These are phyloP conservation scores for Lasioglossum calceatum DNA, from an alignment of 2,888 invertebrate species.

Conservation along the genomic window DNA sequence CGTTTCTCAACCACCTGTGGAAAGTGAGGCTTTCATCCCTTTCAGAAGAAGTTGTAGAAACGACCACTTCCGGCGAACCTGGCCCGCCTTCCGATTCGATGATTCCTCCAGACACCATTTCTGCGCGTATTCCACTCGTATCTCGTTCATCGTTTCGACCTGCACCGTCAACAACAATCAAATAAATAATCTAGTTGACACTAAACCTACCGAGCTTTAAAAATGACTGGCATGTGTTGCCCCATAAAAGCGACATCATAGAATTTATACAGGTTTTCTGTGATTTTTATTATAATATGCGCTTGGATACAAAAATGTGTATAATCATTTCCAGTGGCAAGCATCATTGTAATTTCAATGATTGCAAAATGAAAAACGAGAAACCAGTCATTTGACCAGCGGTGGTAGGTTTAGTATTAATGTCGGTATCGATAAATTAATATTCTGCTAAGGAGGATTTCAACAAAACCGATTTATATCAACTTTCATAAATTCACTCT, in stretches of 20 bases:
- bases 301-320: too few species aligned
- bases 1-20: slow-evolving; percentile 66
- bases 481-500: background rate
- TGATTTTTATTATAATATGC: too few species aligned
- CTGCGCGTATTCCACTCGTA: background rate
- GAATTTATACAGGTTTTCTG: too few species aligned
- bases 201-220: too few species aligned
- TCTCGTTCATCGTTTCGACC: background rate
- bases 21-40: slow-evolving; percentile 27
- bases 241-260: too few species aligned
- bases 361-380: too few species aligned
- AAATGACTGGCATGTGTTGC: too few species aligned
- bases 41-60: slow-evolving; percentile 28
- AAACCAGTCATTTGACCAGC: too few species aligned
- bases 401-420: too few species aligned
- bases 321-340: too few species aligned
- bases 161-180: background rate
- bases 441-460: background rate
- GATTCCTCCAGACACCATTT: slow-evolving; percentile 8
- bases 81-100: background rate
- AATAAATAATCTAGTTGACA: background rate
- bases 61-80: slow-evolving; percentile 18
- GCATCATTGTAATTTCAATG: too few species aligned
- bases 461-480: background rate
- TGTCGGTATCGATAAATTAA: background rate